Base-by-base conservation (phyloP, 2,113 vertebrate species). In the Gasterosteus nipponicus region DNA sequence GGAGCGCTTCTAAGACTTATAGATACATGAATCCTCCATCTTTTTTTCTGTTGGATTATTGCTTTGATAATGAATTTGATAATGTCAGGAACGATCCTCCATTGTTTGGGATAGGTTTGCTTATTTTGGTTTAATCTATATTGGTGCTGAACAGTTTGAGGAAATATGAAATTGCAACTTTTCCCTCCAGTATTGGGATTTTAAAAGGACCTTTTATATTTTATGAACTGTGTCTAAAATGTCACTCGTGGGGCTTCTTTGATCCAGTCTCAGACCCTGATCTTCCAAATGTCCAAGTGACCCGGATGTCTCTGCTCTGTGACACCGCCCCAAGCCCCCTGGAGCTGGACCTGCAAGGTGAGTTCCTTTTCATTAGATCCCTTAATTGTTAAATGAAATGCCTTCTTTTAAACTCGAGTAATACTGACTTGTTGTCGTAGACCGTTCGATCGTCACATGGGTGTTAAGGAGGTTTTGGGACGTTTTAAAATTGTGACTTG, bases 291-390 rank as follows among this genome's bases (percentile, higher is more conserved):
- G 97, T 98, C 51, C 90, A 96, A 57, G 97, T 98, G 89, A 98
- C 95, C 51, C 95, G 95, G 71, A 92, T 98, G 91, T 95, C 95
- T 26, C 85, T 98, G 89, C 82, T 98, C 18, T 98, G 97, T 6
- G 78, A 94, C 16, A 77, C 72, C 0, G 93, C 97, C 44, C 97
- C 97, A 0, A 90, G 92, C 2, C 96, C 96, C 1, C 91, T 98
- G 86, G 87, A 95, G 65, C 91, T 98, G 85, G 96, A 98, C 86
- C 93, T 98, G 85, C 94, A 89, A 85, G 97, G 97, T 97, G 85
- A 94, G 93, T 67, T 7, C 12, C 11, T 6, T 12, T 67, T 39
- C 1, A 9, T 1, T 5, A 72, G 9, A 61, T 12, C 0, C 11
- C 41, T 35, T 8, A 8, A 6, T 1, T 26, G 1, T 56, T 62